Evolutionary conservation across 2,797 vertebrate species (phyloP), one percentile per base, ranked within the genome.

Genomic region (Acrossocheilus wenchowensis): DNA sequence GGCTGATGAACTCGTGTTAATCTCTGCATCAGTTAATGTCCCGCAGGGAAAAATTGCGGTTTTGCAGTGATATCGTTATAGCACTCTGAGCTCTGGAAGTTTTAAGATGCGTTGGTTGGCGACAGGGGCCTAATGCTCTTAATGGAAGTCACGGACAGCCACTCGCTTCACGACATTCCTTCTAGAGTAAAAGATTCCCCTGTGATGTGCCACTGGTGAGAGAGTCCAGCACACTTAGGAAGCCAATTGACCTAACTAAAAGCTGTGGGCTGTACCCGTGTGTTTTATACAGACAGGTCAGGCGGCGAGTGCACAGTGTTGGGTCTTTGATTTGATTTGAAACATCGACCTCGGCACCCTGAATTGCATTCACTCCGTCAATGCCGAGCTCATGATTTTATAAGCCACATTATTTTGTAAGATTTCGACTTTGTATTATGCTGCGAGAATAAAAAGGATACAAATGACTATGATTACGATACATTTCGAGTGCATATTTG

Each of bases 111-210:
- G 83, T 88, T 74, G 88, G 86, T 82, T 75, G 85, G 81, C 69
- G 89, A 92, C 88, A 92, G 77, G 81, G 82, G 88, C 79, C 87
- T 91, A 92, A 92, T 90, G 87, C 69, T 85, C 87, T 64, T 89
- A 92, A 90, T 90, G 87, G 85, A 91, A 82, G 66, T 82, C 86
- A 88, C 50, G 68, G 72, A 86, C 73, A 48, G 84, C 86, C 78
- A 81, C 78, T 82, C 48, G 45, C 80, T 87, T 87, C 82, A 50
- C 81, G 82, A 68, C 45, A 30, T 84, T 77, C 39, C 84, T 90
- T 77, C 19, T 50, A 86, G 85, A 85, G 60, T 79, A 62, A 78
- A 81, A 85, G 74, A 85, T 60, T 72, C 71, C 26, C 83, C 73
- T 85, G 73, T 78, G 82, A 83, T 89, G 85, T 85, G 83, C 64